Evolutionary conservation across 2,113 vertebrate species (phyloP), one percentile per base, ranked within the genome.

Genomic region (Natator depressus): DNA sequence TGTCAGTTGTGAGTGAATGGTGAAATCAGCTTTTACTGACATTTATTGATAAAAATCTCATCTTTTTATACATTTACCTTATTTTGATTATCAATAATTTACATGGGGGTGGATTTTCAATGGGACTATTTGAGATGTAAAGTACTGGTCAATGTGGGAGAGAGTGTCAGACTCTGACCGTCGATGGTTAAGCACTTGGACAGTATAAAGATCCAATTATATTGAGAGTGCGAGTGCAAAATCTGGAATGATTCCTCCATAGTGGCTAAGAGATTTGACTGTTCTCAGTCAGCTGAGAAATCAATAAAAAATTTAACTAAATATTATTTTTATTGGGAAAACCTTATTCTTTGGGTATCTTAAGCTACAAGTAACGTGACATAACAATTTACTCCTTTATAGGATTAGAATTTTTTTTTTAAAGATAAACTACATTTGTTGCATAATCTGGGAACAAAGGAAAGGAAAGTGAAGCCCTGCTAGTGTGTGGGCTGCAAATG

Each of bases 301-400:
- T 94, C 47, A 93, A 85, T 90, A 91, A 95, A 95, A 92, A 57
- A 57, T 92, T 89, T 89, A 90, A 95, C 35, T 90, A 91, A 95
- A 97, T 85, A 82, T 96, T 95, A 95, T 97, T 95, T 91, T 93
- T 94, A 72, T 93, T 94, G 62, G 84, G 57, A 83, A 92, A 91
- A 50, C 55, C 92, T 84, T 59, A 82, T 87, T 95, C 19, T 88
- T 91, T 80, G 79, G 85, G 82, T 96, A 95, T 87, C 92, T 53
- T 93, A 94, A 92, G 72, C 82, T 49, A 65, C 87, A 93, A 72
- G 82, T 92, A 96, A 94, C 65, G 89, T 96, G 91, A 95, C 92
- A 94, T 95, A 88, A 89, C 95, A 95, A 96, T 94, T 96, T 96
- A 92, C 51, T 97, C 86, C 88, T 96, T 96, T 92, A 91, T 46